Evolutionary conservation across 2,888 invertebrate genomes (phyloP).

Genomic region (Labia minor): DNA sequence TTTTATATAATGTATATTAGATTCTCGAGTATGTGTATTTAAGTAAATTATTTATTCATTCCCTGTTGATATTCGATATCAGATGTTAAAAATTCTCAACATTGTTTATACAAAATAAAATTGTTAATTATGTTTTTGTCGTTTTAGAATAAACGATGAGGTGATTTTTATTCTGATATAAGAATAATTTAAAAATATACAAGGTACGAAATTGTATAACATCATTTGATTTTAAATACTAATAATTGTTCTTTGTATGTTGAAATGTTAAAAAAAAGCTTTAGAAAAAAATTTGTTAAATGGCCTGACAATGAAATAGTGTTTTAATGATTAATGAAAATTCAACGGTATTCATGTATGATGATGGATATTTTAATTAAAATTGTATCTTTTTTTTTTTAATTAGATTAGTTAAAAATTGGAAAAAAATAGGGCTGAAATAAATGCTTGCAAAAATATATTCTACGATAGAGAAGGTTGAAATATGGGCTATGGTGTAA

Average conservation of each 20-base stretch:
- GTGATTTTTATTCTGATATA: neutral
- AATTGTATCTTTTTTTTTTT: too few relatives aligned
- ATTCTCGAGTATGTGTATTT: too few relatives aligned
- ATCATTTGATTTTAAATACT: neutral
- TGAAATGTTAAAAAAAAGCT: neutral
- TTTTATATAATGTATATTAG: too few relatives aligned
- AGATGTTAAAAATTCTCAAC: constrained; percentile 13
- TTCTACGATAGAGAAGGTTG: too few relatives aligned
- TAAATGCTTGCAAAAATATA: too few relatives aligned
- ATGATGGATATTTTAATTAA: too few relatives aligned
- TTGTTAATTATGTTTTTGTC: neutral
- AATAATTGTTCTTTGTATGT: neutral
- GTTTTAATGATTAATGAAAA: too few relatives aligned
- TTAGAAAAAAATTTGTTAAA: neutral
- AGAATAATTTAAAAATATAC: neutral
- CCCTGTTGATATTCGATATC: neutral
- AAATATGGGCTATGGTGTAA: too few relatives aligned
- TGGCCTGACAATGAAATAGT: neutral
- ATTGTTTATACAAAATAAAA: neutral
- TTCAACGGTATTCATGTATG: too few relatives aligned
- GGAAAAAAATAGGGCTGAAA: too few relatives aligned
- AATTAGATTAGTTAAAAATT: too few relatives aligned
- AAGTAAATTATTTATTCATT: too few relatives aligned
- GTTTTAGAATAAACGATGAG: neutral
- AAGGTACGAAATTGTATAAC: neutral